phyloP scores from a whole-genome alignment of 2,113 vertebrate genomes.

The Aldabrachelys gigantea region DNA sequence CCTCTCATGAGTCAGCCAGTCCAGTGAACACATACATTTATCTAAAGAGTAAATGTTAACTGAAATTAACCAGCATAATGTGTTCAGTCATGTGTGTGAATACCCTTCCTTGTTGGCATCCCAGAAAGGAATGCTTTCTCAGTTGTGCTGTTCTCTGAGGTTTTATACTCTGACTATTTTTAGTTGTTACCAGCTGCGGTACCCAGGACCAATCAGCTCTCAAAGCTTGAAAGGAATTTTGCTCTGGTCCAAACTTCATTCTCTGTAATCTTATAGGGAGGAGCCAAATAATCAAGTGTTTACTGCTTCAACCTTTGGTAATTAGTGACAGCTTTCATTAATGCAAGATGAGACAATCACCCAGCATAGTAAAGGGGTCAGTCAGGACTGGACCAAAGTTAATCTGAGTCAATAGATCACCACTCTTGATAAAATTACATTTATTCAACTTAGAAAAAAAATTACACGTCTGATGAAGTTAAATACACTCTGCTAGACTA shows the following conservation, averaged over 20 bases:
- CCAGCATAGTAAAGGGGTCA: accelerated
- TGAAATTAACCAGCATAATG: slow-evolving; percentile 8
- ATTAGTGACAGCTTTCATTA: not conserved
- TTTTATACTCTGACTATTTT: slow-evolving; percentile 65
- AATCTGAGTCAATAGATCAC: not conserved
- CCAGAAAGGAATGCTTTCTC: not conserved
- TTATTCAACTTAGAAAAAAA: not conserved
- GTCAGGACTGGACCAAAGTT: accelerated
- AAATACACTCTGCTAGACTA: not conserved
- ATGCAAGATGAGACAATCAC: accelerated
- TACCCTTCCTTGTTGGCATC: not conserved
- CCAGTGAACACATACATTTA: not conserved
- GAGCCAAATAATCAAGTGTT: not conserved
- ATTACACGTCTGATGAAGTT: not conserved
- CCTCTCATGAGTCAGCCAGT: not conserved
- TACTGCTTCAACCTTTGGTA: not conserved
- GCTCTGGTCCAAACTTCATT: slow-evolving; percentile 41
- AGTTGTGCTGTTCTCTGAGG: not conserved
- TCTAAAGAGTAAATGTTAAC: slow-evolving; percentile 42
- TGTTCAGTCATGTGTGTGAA: not conserved
- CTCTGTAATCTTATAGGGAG: slow-evolving; percentile 29
- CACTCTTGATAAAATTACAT: not conserved
- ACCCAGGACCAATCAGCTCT: slow-evolving; percentile 30
- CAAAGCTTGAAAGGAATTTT: slow-evolving; percentile 5
- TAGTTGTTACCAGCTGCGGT: slow-evolving; percentile 28